These are phyloP conservation scores for Busseola fusca DNA, from an alignment of 2,888 invertebrate species.

Conservation along the genomic window DNA sequence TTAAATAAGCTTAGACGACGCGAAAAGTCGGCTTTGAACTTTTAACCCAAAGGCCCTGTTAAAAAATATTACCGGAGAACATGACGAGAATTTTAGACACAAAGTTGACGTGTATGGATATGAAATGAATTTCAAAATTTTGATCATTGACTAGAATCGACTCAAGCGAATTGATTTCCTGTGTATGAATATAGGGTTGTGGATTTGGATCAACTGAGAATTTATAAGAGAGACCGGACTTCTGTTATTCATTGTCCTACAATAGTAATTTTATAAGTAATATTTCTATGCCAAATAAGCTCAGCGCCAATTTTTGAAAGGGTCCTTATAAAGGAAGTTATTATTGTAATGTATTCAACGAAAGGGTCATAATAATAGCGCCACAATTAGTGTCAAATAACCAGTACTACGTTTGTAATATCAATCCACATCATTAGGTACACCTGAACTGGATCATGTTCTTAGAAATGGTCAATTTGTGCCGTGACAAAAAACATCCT, in stretches of 20 bases:
- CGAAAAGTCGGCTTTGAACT: slow-evolving; percentile 54
- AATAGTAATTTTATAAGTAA: slow-evolving; percentile 6
- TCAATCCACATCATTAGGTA: slow-evolving; percentile 63
- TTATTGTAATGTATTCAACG: slow-evolving; percentile 35
- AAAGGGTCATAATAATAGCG: slow-evolving; percentile 29
- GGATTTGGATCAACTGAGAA: not conserved
- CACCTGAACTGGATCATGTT: slow-evolving; percentile 70
- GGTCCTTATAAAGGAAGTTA: slow-evolving; percentile 30
- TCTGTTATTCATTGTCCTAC: not conserved
- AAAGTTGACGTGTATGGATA: slow-evolving; percentile 3
- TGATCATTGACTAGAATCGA: slow-evolving; percentile 3
- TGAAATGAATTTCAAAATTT: slow-evolving; percentile 14
- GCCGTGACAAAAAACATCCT: slow-evolving; percentile 77
- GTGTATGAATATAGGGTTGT: not conserved
- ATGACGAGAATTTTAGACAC: slow-evolving; percentile 48
- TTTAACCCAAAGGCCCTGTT: slow-evolving; percentile 49
- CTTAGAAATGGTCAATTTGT: slow-evolving; percentile 77
- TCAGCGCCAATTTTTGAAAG: slow-evolving; percentile 20
- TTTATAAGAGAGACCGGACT: not conserved
- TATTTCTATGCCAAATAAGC: slow-evolving; percentile 23
- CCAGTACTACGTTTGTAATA: slow-evolving; percentile 48
- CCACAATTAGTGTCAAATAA: slow-evolving; percentile 49
- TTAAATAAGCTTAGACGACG: slow-evolving; percentile 61
- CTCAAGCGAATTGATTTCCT: not conserved
- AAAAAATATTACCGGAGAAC: slow-evolving; percentile 56